Base-by-base conservation (phyloP, 2,797 vertebrate genomes). In the Acanthornis magna region DNA sequence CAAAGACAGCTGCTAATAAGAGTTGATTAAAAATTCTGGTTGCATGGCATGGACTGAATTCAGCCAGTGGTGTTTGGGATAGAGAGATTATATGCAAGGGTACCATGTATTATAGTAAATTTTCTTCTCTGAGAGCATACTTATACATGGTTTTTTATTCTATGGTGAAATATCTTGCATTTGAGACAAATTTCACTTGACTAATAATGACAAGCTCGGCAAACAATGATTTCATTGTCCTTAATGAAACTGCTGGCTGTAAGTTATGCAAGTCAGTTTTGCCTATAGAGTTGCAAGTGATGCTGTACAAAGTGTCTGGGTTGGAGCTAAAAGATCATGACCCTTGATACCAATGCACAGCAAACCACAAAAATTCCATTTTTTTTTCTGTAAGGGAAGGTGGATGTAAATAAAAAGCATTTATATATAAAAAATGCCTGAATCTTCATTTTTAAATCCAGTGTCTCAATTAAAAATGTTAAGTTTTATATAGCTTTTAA, bases 1-100 rank as follows among this genome's bases (percentile, higher is more conserved):
- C 62, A 86, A 88, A 87, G 74, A 30, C 61, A 66, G 78, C 47
- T 1, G 1, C 60, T 92, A 91, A 53, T 86, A 78, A 62, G 71
- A 94, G 66, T 26, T 72, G 85, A 93, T 96, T 85, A 91, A 89
- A 76, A 91, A 65, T 95, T 88, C 74, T 91, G 71, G 40, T 85
- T 78, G 40, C 18, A 4, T 75, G 36, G 13, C 45, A 21, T 38
- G 82, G 68, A 51, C 75, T 75, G 77, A 94, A 83, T 43, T 47
- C 43, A 88, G 76, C 43, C 43, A 30, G 27, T 57, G 38, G 32
- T 50, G 54, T 43, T 78, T 60, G 21, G 57, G 63, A 57, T 23
- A 43, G 53, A 81, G 51, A 40, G n/a, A 34, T 92, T 29, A 43
- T 8, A 36, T 82, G 27, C 29, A 60, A 89, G 36, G 13, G 26